Conservation (phyloP, 2,113 vertebrate genomes). For the Lasiurus cinereus region DNA sequence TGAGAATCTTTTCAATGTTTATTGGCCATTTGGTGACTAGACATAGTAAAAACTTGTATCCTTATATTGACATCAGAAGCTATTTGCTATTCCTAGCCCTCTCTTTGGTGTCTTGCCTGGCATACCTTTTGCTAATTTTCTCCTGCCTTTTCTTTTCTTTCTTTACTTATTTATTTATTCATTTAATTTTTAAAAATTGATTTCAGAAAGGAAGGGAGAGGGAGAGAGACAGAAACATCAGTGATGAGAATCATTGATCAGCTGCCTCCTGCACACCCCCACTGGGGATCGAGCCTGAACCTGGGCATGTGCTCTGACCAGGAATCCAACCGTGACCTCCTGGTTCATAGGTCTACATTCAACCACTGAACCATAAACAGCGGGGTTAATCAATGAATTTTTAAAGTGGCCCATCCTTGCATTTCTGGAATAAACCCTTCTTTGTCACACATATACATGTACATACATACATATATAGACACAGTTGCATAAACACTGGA, state of each 20-base stretch:
- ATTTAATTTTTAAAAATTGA: background rate
- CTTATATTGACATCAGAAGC: background rate
- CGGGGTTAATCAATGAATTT: background rate
- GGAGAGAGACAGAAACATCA: background rate
- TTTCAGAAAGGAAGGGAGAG: background rate
- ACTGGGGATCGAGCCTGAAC: background rate
- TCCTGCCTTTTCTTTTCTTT: background rate
- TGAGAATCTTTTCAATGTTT: background rate
- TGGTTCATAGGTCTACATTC: no score
- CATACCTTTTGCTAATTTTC: background rate
- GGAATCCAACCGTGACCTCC: no score
- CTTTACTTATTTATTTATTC: no score
- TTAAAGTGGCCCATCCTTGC: background rate
- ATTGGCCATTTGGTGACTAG: background rate
- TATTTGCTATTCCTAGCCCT: background rate
- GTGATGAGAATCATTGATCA: background rate
- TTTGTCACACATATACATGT: background rate
- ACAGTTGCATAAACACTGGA: background rate
- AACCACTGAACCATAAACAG: no score
- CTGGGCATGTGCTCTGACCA: no score
- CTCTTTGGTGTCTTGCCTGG: background rate
- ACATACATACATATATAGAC: background rate
- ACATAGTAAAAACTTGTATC: background rate
- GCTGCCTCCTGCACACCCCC: background rate
- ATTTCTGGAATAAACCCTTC: background rate